Evolutionary conservation across 2,888 invertebrate species (phyloP).

Genomic region (Polydrusus cervinus): DNA sequence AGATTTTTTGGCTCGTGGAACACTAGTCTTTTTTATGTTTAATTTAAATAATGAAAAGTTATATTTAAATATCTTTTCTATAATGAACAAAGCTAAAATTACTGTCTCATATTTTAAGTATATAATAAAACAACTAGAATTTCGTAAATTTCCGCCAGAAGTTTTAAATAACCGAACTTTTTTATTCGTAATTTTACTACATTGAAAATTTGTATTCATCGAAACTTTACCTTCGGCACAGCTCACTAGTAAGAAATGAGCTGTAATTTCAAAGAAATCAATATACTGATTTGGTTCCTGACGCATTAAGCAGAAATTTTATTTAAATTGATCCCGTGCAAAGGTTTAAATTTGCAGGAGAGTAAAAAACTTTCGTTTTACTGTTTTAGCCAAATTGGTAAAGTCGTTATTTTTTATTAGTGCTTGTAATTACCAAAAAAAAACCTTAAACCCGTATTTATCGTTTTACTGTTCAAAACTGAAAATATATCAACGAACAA

Average conservation of each 20-base stretch:
- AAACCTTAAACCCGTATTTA: no score
- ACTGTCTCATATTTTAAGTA: no score
- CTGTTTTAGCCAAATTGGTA: not conserved
- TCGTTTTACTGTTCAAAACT: no score
- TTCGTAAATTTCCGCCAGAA: no score
- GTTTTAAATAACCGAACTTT: not conserved
- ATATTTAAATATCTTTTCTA: no score
- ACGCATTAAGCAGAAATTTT: constrained; percentile 20
- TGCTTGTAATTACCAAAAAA: not conserved
- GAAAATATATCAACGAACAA: no score
- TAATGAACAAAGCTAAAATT: no score
- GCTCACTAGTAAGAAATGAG: not conserved
- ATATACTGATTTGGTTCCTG: constrained; percentile 12
- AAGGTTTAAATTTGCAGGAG: not conserved
- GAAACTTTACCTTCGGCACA: constrained; percentile 23
- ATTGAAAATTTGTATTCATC: constrained; percentile 48
- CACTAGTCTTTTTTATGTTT: no score
- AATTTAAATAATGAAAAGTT: no score
- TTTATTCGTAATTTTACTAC: not conserved
- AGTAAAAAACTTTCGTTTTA: not conserved
- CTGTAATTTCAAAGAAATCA: constrained; percentile 6
- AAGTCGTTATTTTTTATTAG: not conserved
- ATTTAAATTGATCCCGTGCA: constrained; percentile 43
- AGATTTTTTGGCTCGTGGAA: no score
- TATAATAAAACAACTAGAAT: no score